phyloP scores from a whole-genome alignment of 2,797 vertebrate species.

The Enteromius radiatus region DNA sequence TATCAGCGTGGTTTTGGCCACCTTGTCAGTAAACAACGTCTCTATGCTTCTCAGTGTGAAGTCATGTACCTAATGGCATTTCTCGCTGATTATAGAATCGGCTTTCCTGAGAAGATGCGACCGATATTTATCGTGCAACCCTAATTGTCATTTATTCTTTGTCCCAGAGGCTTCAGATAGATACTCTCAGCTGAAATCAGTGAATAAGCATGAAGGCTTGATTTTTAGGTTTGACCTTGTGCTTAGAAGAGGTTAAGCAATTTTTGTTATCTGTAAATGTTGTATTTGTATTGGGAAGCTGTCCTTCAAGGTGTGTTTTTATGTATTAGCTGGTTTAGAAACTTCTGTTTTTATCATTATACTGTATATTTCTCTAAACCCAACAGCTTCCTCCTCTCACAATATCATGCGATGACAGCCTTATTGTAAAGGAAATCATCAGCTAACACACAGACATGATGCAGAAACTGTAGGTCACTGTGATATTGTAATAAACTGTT shows the following conservation, averaged over 20 bases:
- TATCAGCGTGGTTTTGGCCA: too few relatives aligned
- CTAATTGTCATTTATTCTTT: not conserved
- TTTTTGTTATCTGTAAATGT: not conserved
- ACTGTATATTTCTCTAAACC: slow-evolving; percentile 1
- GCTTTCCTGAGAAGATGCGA: too few relatives aligned
- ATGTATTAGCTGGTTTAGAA: not conserved
- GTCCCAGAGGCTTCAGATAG: not conserved
- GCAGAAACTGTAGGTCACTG: not conserved
- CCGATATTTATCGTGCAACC: too few relatives aligned
- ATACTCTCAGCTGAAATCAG: not conserved
- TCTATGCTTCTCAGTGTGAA: too few relatives aligned
- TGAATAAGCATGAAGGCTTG: not conserved
- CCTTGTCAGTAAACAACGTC: too few relatives aligned
- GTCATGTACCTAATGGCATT: too few relatives aligned
- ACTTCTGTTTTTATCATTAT: not conserved
- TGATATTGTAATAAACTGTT: not conserved
- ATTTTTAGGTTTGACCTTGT: not conserved
- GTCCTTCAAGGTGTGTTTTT: not conserved
- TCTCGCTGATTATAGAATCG: too few relatives aligned
- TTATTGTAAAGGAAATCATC: not conserved
- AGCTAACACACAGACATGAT: not conserved
- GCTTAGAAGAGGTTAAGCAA: not conserved
- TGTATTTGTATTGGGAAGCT: not conserved
- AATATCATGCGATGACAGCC: not conserved
- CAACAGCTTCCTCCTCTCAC: not conserved